Conservation (phyloP, 2,797 vertebrate species). For the Hephaestus fuliginosus region DNA sequence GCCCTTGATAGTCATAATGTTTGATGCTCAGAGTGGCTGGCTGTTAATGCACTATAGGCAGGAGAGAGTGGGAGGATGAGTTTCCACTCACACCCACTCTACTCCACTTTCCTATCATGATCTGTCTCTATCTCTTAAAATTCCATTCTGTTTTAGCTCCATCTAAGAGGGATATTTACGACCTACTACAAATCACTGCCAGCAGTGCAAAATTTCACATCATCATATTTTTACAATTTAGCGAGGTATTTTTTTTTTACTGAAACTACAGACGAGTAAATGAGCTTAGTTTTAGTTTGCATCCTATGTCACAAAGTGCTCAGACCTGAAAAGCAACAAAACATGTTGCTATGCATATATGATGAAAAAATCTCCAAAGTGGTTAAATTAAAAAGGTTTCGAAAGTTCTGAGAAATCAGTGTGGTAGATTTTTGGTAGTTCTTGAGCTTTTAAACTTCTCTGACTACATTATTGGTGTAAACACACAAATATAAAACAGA, state of each 20-base stretch:
- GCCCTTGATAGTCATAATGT: conserved; percentile 64
- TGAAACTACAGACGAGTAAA: background rate
- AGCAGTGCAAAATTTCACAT: background rate
- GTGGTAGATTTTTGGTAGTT: background rate
- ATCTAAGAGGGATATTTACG: conserved; percentile 4
- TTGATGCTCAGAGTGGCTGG: conserved; percentile 60
- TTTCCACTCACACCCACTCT: conserved; percentile 52
- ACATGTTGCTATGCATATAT: background rate
- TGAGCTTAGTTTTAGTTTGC: background rate
- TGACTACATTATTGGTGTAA: background rate
- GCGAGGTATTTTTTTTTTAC: background rate
- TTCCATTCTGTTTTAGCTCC: conserved; percentile 30
- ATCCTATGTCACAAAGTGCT: background rate
- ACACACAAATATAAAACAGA: background rate
- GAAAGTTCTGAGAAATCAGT: background rate
- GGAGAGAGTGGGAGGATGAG: conserved; percentile 57
- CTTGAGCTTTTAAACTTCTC: background rate
- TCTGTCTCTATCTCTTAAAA: conserved; percentile 24
- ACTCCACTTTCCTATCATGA: conserved; percentile 36
- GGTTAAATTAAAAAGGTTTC: background rate
- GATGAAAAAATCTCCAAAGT: background rate
- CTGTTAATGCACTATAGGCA: conserved; percentile 58
- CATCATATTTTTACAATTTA: background rate
- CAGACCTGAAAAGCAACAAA: background rate
- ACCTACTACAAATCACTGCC: conserved; percentile 3